A percentile compares a stretch with the other conserved stretches of the same genome.
These are phyloP conservation scores for Nyctalus aviator DNA, from an alignment of 2,797 vertebrate species.

Conservation along the genomic window DNA sequence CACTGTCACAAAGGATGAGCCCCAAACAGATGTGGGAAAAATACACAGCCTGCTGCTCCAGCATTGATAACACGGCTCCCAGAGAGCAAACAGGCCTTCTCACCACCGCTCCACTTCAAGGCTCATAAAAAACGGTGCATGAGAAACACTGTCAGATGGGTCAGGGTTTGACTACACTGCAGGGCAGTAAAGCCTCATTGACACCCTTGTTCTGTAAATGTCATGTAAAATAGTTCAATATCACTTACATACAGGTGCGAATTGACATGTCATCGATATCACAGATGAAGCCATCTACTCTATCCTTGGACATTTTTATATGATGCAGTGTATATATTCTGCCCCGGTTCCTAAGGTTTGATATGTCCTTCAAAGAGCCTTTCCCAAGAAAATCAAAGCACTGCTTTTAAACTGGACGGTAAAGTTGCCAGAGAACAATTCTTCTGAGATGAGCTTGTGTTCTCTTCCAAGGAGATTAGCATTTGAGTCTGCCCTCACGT, in stretches of 20 bases:
- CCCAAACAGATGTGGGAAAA: constrained; percentile 99
- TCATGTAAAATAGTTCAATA: not conserved
- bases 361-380: constrained; percentile 6
- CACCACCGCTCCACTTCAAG: constrained; percentile 85
- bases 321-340: not conserved
- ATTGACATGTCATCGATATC: not conserved
- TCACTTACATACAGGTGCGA: not conserved
- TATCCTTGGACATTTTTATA: not conserved
- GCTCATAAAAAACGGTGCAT: constrained; percentile 84
- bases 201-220: not conserved
- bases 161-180: constrained; percentile 69
- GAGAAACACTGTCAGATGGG: constrained; percentile 80
- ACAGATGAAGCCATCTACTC: not conserved
- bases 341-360: not conserved
- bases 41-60: constrained; percentile 96
- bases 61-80: constrained; percentile 95
- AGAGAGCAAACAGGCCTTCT: constrained; percentile 91
- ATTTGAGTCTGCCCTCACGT: not conserved
- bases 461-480: constrained; percentile 75
- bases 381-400: constrained; percentile 34
- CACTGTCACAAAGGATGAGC: constrained; percentile 89
- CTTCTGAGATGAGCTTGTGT: constrained; percentile 40
- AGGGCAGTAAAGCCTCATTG: not conserved
- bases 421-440: constrained; percentile 45
- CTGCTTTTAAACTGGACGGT: constrained; percentile 7